These are phyloP conservation scores for Galerucella nymphaeae DNA, from an alignment of 2,888 invertebrate species.

Conservation along the genomic window DNA sequence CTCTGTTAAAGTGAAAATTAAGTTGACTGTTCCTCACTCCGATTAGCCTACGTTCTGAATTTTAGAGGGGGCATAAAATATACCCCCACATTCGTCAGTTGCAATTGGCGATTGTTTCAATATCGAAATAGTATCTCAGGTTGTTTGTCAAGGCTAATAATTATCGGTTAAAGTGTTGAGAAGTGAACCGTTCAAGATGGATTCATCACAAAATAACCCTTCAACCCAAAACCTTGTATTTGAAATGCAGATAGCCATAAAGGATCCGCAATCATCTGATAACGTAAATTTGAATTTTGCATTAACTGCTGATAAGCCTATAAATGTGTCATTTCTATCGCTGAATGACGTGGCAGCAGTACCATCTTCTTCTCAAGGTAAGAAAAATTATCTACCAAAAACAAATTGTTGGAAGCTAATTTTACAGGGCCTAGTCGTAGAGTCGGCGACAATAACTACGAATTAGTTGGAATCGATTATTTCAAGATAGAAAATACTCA, in stretches of 20 bases:
- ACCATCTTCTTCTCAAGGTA: background rate
- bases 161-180: background rate
- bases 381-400: background rate
- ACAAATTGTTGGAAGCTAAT: background rate
- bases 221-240: background rate
- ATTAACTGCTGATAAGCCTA: slow-evolving; percentile 1
- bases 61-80: too few species aligned
- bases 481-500: background rate
- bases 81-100: too few species aligned
- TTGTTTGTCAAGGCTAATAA: too few species aligned
- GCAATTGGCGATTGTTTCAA: too few species aligned
- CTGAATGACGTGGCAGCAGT: background rate
- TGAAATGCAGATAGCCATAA: background rate
- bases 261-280: background rate
- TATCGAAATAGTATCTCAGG: too few species aligned
- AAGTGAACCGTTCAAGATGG: background rate
- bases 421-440: too few species aligned
- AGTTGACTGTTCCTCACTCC: too few species aligned
- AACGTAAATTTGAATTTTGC: background rate
- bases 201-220: background rate
- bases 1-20: too few species aligned
- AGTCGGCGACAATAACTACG: background rate
- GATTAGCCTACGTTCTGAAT: too few species aligned
- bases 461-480: background rate
- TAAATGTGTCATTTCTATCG: background rate